A percentile compares a stretch with the other conserved stretches of the same genome.
phyloP scores from a whole-genome alignment of 92 coral and sea anemone genomes.

The Epizoanthus stellaris region DNA sequence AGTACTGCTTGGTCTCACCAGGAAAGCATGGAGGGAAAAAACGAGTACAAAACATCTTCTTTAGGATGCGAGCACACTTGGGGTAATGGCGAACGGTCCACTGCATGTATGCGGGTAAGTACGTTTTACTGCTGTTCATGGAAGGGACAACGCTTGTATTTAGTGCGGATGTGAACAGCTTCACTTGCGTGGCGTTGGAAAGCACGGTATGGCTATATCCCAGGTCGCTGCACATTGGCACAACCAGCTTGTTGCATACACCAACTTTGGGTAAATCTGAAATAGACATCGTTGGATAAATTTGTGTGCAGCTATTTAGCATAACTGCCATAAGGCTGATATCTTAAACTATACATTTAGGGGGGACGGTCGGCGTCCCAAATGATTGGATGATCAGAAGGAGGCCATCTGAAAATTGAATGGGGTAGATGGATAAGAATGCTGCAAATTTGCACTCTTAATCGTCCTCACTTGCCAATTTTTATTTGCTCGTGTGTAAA shows the following conservation, averaged over 20 bases:
- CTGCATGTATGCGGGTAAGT: slow-evolving; percentile 32
- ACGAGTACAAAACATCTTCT: slow-evolving; percentile 7
- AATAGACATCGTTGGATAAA: too few species aligned
- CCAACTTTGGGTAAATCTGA: slow-evolving; percentile 30
- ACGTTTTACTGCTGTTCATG: neutral
- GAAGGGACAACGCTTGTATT: slow-evolving; percentile 15
- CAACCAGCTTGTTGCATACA: slow-evolving; percentile 38
- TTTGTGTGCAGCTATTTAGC: too few species aligned
- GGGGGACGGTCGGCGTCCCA: too few species aligned
- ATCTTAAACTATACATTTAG: too few species aligned
- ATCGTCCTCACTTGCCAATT: too few species aligned
- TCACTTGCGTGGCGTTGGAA: slow-evolving; percentile 23
- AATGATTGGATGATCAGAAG: too few species aligned
- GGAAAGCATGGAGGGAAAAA: slow-evolving; percentile 35
- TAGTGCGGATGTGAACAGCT: slow-evolving; percentile 3
- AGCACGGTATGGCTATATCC: slow-evolving; percentile 39
- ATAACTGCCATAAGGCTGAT: too few species aligned
- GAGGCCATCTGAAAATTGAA: too few species aligned
- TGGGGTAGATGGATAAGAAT: too few species aligned
- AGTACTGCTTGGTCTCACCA: slow-evolving; percentile 26
- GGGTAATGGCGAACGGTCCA: slow-evolving; percentile 28
- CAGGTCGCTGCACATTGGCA: slow-evolving; percentile 32
- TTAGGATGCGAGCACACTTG: slow-evolving; percentile 7
- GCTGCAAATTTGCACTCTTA: too few species aligned
- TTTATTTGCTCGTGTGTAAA: too few species aligned